Evolutionary conservation across 1,140 invertebrate species (phyloP), one percentile per base, ranked within the genome.

Genomic region (Cheumatopsyche charites): DNA sequence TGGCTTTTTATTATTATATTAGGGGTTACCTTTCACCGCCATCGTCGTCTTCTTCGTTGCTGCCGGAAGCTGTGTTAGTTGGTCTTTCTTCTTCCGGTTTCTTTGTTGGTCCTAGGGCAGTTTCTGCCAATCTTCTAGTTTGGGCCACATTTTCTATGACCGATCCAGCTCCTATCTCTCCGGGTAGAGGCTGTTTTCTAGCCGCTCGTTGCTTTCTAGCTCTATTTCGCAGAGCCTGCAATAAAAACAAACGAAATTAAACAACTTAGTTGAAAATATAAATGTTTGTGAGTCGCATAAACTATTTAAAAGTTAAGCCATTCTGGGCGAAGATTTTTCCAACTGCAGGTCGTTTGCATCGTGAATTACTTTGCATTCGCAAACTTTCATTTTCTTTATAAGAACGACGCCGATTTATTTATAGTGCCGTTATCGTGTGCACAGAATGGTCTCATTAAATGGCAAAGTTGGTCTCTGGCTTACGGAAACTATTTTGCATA

Each of bases 71-170:
- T 78, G 94, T 94, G 2, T 93, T 95, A 43, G 92, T 90, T 73
- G 89, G 86, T 80, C 94, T 91, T 42, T 89, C 88, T 58, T 85
- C 83, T n/a, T 80, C 88, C 66, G 86, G 81, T 1, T 85, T 77
- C 83, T 85, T 76, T 84, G 84, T 73, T 82, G 88, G 87, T 68
- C 91, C 89, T 58, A 94, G 80, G 9, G 91, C 88, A 52, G 93
- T 95, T 81, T 95, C 93, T 25, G 92, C 91, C 77, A 95, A 86
- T 76, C 91, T 85, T 70, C 90, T 84, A 0, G 92, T 94, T 78
- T 92, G 91, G 42, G 92, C 91, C 62, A 95, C 87, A 81, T 96
- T 96, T 83, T 95, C 93, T 80, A 95, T 95, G 75, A 95, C 92
- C 78, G 92, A 91, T 26, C 91, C 91, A 0, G 91, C 90, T 72